Conservation (phyloP, 2,113 vertebrate species). For the Lasiurus borealis region DNA sequence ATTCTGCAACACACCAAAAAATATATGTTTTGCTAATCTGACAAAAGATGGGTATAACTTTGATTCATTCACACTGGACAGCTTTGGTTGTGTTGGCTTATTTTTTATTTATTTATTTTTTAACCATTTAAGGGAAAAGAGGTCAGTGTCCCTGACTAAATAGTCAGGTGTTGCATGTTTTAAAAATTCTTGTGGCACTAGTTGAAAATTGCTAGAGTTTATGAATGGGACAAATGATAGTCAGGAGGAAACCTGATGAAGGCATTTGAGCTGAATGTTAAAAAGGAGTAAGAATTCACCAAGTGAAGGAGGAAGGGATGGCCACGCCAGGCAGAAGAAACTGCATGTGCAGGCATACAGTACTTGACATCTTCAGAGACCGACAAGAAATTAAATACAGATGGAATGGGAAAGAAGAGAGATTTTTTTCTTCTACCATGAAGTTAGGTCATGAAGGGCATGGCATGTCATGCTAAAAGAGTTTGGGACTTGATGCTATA, state of each 20-base stretch:
- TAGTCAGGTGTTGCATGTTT: neutral
- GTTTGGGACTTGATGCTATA: slow-evolving; percentile 26
- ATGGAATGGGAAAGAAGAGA: slow-evolving; percentile 8
- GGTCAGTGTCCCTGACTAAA: neutral
- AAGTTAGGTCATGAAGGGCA: neutral
- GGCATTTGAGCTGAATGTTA: neutral
- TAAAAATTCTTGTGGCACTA: neutral
- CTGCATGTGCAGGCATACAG: neutral
- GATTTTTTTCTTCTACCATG: neutral
- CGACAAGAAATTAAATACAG: slow-evolving; percentile 49
- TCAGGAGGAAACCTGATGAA: slow-evolving; percentile 20
- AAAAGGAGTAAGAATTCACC: neutral
- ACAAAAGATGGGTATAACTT: neutral
- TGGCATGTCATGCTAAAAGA: slow-evolving; percentile 34
- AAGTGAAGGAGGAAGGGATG: slow-evolving; percentile 7
- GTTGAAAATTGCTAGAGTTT: neutral
- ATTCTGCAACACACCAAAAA: neutral
- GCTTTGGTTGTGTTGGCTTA: neutral
- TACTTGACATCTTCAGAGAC: slow-evolving; percentile 16
- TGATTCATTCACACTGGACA: neutral
- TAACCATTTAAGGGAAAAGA: neutral
- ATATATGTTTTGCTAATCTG: neutral
- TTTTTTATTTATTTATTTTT: too few species aligned
- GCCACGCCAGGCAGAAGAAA: neutral
- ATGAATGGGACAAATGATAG: neutral